phyloP scores from a whole-genome alignment of 2,888 invertebrate species.

The Spilosoma lubricipeda region DNA sequence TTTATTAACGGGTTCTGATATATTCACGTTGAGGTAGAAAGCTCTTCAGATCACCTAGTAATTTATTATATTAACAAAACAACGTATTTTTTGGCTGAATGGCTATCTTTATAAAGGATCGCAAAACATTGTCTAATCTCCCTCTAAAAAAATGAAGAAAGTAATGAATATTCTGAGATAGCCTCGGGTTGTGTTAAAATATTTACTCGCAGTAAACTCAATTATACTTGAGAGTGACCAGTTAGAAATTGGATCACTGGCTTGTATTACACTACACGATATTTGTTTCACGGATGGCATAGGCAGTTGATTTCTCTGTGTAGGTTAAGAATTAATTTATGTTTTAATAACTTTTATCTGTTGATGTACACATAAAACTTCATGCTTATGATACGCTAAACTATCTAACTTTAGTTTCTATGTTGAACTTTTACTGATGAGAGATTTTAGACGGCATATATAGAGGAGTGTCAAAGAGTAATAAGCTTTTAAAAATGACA shows the following conservation, averaged over 20 bases:
- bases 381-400: not conserved
- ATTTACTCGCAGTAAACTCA: constrained; percentile 1
- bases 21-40: no score
- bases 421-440: no score
- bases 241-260: not conserved
- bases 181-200: not conserved
- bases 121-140: not conserved
- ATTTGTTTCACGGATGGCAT: not conserved
- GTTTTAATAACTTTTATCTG: no score
- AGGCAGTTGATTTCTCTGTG: not conserved
- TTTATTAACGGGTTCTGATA: no score
- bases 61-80: not conserved
- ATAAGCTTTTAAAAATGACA: no score
- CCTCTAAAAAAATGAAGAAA: not conserved
- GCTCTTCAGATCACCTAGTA: not conserved
- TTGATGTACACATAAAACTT: no score
- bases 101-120: not conserved
- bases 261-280: constrained; percentile 9
- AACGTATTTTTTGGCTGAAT: not conserved
- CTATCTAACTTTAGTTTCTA: not conserved
- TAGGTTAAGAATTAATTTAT: not conserved
- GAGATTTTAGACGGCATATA: no score
- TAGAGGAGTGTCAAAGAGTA: no score
- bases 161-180: not conserved
- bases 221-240: not conserved